These are phyloP conservation scores for Zeuzera pyrina DNA, from an alignment of 2,888 invertebrate species.

Conservation along the genomic window DNA sequence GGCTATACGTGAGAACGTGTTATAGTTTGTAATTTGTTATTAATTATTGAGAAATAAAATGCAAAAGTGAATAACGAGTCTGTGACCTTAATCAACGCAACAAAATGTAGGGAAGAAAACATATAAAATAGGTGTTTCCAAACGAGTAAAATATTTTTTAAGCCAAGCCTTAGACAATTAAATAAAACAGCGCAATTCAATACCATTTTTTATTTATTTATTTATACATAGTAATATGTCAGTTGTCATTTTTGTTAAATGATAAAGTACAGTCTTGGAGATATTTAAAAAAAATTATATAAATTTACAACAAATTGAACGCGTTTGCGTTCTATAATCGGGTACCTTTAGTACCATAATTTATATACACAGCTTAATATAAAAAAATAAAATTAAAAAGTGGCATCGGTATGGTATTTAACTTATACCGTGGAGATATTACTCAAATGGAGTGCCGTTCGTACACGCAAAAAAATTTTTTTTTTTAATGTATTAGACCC, in stretches of 20 bases:
- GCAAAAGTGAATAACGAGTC: no score
- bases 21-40: no score
- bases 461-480: neutral
- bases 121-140: no score
- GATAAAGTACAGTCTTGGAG: slow-evolving; percentile 68
- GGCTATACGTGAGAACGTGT: no score
- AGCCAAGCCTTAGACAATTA: no score
- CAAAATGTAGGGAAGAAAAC: no score
- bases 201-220: slow-evolving; percentile 61
- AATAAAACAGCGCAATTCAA: slow-evolving; percentile 23
- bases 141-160: no score
- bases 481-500: slow-evolving; percentile 15
- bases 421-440: slow-evolving; percentile 26
- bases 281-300: slow-evolving; percentile 54
- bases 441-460: slow-evolving; percentile 1
- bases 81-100: no score
- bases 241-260: slow-evolving; percentile 56
- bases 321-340: slow-evolving; percentile 20
- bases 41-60: no score
- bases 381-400: slow-evolving; percentile 13
- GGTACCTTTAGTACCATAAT: slow-evolving; percentile 22
- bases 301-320: slow-evolving; percentile 54
- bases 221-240: slow-evolving; percentile 67
- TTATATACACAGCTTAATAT: slow-evolving; percentile 11
- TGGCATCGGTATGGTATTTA: slow-evolving; percentile 24